Conservation (phyloP, 2,888 invertebrate species). For the Aleiodes testaceus region DNA sequence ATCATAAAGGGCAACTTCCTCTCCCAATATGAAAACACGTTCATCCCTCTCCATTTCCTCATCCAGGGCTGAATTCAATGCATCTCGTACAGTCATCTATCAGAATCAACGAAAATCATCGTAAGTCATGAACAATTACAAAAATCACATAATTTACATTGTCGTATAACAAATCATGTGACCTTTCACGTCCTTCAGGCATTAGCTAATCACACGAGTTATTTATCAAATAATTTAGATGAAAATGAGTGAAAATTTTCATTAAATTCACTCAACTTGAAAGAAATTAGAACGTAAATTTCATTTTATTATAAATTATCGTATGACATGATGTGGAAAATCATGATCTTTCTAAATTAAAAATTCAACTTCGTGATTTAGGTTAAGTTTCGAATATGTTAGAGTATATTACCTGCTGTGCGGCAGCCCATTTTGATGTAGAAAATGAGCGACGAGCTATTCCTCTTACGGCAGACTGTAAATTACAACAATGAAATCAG, state of each 20-base stretch:
- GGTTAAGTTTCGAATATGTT: slow-evolving; percentile 3
- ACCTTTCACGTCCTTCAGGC: slow-evolving; percentile 56
- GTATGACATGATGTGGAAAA: slow-evolving; percentile 6
- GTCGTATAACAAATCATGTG: slow-evolving; percentile 47
- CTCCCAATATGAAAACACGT: slow-evolving; percentile 91
- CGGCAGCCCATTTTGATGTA: slow-evolving; percentile 68
- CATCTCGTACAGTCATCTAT: slow-evolving; percentile 95
- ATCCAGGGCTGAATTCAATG: slow-evolving; percentile 95
- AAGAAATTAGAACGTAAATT: not conserved
- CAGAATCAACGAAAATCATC: not conserved
- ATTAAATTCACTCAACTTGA: not conserved
- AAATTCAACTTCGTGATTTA: not conserved
- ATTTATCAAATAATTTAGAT: slow-evolving; percentile 19
- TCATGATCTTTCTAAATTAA: not conserved
- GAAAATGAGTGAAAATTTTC: slow-evolving; percentile 3
- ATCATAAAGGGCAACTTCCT: slow-evolving; percentile 99
- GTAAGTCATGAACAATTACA: slow-evolving; percentile 18
- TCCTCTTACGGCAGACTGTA: slow-evolving; percentile 64
- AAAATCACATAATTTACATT: slow-evolving; percentile 27
- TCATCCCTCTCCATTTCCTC: slow-evolving; percentile 97
- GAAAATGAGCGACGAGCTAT: slow-evolving; percentile 67
- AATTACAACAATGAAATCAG: slow-evolving; percentile 47
- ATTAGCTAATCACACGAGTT: slow-evolving; percentile 51
- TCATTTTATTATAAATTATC: not conserved
- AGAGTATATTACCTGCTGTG: slow-evolving; percentile 65